A percentile compares a stretch with the other conserved stretches of the same genome.
Conservation (phyloP, 2,888 invertebrate species). For the Cataglyphis altisquamis region DNA sequence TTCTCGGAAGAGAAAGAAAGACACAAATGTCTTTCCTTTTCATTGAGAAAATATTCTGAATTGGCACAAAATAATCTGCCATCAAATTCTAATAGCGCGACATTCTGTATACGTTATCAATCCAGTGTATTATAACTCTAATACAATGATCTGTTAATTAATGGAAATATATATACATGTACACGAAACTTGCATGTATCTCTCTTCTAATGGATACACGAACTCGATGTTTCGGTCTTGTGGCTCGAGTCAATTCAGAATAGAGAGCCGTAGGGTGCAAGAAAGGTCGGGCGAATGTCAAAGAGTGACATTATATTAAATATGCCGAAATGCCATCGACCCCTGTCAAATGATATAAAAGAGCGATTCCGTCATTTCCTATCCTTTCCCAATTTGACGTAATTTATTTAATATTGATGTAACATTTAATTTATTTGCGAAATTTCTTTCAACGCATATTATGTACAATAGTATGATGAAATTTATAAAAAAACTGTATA, state of each 20-base stretch:
- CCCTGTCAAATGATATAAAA: constrained; percentile 23
- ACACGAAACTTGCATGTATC: not conserved
- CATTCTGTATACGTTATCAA: not conserved
- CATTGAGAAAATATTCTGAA: not conserved
- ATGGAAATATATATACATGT: not conserved
- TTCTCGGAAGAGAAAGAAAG: not conserved
- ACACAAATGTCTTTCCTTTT: not conserved
- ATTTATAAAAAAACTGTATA: not conserved
- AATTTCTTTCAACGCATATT: not conserved
- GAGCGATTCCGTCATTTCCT: constrained; percentile 15
- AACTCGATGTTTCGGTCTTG: constrained; percentile 19
- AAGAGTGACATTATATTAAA: constrained; percentile 79
- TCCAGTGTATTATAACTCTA: not conserved
- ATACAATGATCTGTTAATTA: not conserved
- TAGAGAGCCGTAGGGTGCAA: constrained; percentile 58
- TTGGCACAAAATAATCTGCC: not conserved
- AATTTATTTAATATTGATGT: not conserved
- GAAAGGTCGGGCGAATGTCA: constrained; percentile 84
- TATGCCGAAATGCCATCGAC: constrained; percentile 79
- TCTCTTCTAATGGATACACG: not conserved
- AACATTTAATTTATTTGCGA: not conserved
- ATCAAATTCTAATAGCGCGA: not conserved
- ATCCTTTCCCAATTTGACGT: not conserved
- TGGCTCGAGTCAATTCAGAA: constrained; percentile 34
- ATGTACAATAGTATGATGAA: not conserved